Evolutionary conservation across 1,140 invertebrate genomes (phyloP).

Genomic region (Steinernema feltiae): DNA sequence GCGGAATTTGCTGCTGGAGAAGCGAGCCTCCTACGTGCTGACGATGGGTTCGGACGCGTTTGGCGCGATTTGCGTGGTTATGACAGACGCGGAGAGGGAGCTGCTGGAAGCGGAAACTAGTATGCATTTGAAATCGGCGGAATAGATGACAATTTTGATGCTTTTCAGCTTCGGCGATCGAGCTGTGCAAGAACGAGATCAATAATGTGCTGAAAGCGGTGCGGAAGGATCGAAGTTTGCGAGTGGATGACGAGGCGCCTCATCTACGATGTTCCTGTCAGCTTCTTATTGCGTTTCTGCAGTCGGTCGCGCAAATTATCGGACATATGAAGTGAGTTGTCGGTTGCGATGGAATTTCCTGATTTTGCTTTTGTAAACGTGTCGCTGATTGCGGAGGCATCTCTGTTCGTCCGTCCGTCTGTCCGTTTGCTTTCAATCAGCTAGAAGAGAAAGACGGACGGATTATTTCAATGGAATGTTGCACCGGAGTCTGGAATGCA

Average conservation of each 20-base stretch:
- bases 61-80: slow-evolving; percentile 34
- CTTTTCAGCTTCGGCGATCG: not conserved
- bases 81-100: slow-evolving; percentile 36
- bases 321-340: slow-evolving; percentile 42
- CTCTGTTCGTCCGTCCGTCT: too few species aligned
- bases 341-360: not conserved
- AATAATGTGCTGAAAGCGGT: slow-evolving; percentile 33
- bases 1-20: slow-evolving; percentile 45
- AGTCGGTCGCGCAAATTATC: slow-evolving; percentile 45
- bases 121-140: slow-evolving; percentile 7
- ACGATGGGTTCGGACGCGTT: slow-evolving; percentile 36
- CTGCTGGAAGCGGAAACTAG: slow-evolving; percentile 43
- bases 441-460: too few species aligned
- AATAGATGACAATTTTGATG: not conserved
- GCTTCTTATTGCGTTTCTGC: slow-evolving; percentile 40
- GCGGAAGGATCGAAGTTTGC: slow-evolving; percentile 29
- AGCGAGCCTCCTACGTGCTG: slow-evolving; percentile 41
- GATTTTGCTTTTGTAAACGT: too few species aligned
- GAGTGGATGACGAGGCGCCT: slow-evolving; percentile 32
- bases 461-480: too few species aligned
- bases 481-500: too few species aligned
- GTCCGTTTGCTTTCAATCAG: too few species aligned
- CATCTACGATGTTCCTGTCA: slow-evolving; percentile 33
- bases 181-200: slow-evolving; percentile 41
- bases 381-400: too few species aligned